Conservation (phyloP, 2,888 invertebrate genomes). For the Bombylius discolor region DNA sequence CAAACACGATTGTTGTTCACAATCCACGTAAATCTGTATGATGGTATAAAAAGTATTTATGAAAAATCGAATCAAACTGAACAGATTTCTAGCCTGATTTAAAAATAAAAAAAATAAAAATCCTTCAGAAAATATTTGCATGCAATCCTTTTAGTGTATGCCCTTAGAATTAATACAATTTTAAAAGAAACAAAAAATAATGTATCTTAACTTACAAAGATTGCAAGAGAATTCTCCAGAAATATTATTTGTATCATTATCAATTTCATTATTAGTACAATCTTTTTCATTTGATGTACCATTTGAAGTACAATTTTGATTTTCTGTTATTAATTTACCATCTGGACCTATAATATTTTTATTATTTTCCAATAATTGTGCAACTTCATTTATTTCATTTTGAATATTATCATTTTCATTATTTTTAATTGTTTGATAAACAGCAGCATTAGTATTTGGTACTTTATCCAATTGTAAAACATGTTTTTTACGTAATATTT, state of each 20-base stretch:
- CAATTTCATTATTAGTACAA: too few relatives aligned
- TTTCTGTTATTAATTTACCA: conserved; percentile 43
- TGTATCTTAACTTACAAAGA: neutral
- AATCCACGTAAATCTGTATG: too few relatives aligned
- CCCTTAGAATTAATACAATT: too few relatives aligned
- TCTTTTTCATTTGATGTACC: neutral
- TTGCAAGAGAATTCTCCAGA: too few relatives aligned
- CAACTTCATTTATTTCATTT: conserved; percentile 45
- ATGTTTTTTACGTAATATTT: conserved; percentile 17
- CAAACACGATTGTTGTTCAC: too few relatives aligned
- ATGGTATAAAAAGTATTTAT: conserved; percentile 15
- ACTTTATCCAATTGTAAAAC: conserved; percentile 36
- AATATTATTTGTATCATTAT: too few relatives aligned
- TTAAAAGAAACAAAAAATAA: too few relatives aligned
- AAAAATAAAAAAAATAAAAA: too few relatives aligned
- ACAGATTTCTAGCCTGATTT: too few relatives aligned
- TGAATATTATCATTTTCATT: conserved; percentile 42
- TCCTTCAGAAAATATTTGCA: too few relatives aligned
- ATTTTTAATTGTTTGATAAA: conserved; percentile 48
- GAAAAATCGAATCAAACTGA: neutral
- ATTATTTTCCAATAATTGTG: conserved; percentile 41
- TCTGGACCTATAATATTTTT: conserved; percentile 51
- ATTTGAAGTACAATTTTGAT: conserved; percentile 17
- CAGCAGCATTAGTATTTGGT: conserved; percentile 45
- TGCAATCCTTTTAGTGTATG: too few relatives aligned